phyloP scores from a whole-genome alignment of 2,888 invertebrate species.

The Pocota personata region DNA sequence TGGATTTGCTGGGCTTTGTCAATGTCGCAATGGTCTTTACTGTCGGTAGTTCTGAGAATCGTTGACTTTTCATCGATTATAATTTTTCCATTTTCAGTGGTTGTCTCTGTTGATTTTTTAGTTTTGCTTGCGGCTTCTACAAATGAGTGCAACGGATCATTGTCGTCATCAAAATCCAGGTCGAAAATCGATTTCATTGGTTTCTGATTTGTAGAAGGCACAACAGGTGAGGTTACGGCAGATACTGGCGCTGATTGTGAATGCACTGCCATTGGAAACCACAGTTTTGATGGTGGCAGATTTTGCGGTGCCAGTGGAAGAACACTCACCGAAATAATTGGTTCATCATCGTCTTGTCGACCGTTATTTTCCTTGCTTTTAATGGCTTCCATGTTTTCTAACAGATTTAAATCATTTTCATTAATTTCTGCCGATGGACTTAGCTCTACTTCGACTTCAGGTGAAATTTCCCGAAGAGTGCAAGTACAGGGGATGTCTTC shows the following conservation, averaged over 20 bases:
- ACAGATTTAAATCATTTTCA: constrained; percentile 9
- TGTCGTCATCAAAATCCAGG: constrained; percentile 82
- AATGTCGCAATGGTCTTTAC: constrained; percentile 3
- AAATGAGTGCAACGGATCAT: constrained; percentile 79
- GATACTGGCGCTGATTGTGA: constrained; percentile 46
- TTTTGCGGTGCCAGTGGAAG: background rate
- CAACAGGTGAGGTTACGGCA: constrained; percentile 52
- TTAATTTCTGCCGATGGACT: background rate
- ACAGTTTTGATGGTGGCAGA: background rate
- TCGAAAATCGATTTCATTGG: constrained; percentile 82
- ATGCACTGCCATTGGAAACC: constrained; percentile 5
- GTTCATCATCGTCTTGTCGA: constrained; percentile 36
- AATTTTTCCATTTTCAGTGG: constrained; percentile 26
- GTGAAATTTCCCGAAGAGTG: constrained; percentile 68
- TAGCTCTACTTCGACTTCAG: constrained; percentile 14
- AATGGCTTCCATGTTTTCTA: constrained; percentile 39
- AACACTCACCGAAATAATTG: constrained; percentile 54
- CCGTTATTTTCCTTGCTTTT: constrained; percentile 9
- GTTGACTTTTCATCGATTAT: background rate
- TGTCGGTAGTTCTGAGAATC: background rate
- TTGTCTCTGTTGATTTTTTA: background rate
- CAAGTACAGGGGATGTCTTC: constrained; percentile 75
- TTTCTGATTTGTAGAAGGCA: constrained; percentile 72
- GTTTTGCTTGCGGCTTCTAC: constrained; percentile 75
- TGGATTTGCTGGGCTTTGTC: background rate